Evolutionary conservation across 2,797 vertebrate species (phyloP).

Genomic region (Pseudochromis fuscus): DNA sequence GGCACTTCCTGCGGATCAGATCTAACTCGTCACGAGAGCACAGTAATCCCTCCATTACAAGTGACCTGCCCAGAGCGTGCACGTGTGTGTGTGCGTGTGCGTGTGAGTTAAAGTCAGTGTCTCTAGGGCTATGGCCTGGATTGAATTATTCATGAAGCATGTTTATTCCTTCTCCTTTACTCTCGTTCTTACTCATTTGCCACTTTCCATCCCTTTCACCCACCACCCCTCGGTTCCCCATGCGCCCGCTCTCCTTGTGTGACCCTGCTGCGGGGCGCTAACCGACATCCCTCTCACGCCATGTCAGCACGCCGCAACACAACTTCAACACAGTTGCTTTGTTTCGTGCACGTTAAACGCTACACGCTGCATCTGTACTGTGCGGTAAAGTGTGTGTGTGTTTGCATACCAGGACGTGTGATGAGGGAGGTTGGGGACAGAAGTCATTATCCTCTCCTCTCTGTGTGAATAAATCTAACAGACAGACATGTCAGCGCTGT

Average conservation of each 20-base stretch:
- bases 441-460: slow-evolving; percentile 7
- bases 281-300: slow-evolving; percentile 52
- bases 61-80: slow-evolving; percentile 52
- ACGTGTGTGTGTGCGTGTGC: slow-evolving; percentile 42
- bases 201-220: slow-evolving; percentile 9
- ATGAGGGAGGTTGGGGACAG: slow-evolving; percentile 4
- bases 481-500: slow-evolving; percentile 26
- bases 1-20: slow-evolving; percentile 63
- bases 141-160: slow-evolving; percentile 76
- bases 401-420: slow-evolving; percentile 1
- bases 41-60: slow-evolving; percentile 75
- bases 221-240: slow-evolving; percentile 13
- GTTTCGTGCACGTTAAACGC: slow-evolving; percentile 10
- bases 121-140: slow-evolving; percentile 62
- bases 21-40: slow-evolving; percentile 66
- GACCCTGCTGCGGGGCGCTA: slow-evolving; percentile 56
- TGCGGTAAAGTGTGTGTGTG: slow-evolving; percentile 8
- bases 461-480: neutral
- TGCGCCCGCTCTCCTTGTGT: slow-evolving; percentile 45
- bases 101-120: slow-evolving; percentile 48
- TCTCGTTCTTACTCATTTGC: slow-evolving; percentile 38
- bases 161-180: slow-evolving; percentile 62
- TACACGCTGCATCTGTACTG: neutral
- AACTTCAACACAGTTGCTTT: slow-evolving; percentile 14
- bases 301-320: slow-evolving; percentile 50